These are phyloP conservation scores for Cyanoderma ruficeps DNA, from an alignment of 2,113 vertebrate genomes.

Conservation along the genomic window DNA sequence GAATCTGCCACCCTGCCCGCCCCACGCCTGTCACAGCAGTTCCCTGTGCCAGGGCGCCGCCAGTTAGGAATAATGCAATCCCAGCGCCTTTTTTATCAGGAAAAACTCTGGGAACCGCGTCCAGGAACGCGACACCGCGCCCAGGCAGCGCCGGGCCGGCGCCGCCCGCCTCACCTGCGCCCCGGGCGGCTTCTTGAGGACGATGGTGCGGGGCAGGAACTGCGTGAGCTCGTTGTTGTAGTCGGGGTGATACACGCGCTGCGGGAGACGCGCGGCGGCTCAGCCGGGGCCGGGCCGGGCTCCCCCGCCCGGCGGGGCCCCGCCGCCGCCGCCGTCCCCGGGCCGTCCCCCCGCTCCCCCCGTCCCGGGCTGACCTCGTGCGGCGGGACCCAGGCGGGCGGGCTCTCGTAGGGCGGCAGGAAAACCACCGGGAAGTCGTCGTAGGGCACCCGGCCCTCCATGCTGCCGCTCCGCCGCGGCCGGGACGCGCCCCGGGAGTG, in stretches of 20 bases:
- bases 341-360: too few species aligned
- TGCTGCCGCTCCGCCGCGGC: too few species aligned
- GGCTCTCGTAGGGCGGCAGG: too few species aligned
- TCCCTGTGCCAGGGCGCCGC: background rate
- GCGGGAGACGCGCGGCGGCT: too few species aligned
- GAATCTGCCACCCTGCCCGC: background rate
- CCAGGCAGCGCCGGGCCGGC: background rate
- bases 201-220: slow-evolving; percentile 90
- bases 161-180: slow-evolving; percentile 75
- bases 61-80: background rate
- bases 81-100: background rate
- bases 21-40: background rate
- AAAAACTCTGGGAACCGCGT: background rate
- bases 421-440: too few species aligned
- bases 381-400: too few species aligned
- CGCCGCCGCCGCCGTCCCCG: too few species aligned
- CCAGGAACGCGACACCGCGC: background rate
- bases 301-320: too few species aligned
- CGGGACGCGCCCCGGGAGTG: too few species aligned
- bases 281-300: too few species aligned
- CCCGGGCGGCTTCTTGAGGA: slow-evolving; percentile 93
- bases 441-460: too few species aligned
- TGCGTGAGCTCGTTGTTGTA: slow-evolving; percentile 97
- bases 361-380: too few species aligned
- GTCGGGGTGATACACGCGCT: slow-evolving; percentile 71